phyloP scores from a whole-genome alignment of 2,888 invertebrate species.

The Rhopalosiphum nymphaeae region DNA sequence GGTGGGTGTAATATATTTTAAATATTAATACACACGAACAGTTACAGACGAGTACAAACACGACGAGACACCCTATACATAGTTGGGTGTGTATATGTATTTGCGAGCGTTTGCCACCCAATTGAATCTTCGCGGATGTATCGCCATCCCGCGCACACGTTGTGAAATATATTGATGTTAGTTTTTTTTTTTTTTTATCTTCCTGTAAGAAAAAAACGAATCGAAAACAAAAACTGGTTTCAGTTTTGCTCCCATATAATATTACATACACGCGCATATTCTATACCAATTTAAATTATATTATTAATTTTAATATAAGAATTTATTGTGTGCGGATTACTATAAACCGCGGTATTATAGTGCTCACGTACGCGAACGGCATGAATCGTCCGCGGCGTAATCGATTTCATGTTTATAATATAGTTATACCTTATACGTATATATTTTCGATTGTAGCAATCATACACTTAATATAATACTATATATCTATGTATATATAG shows the following conservation, averaged over 20 bases:
- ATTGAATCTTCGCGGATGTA: background rate
- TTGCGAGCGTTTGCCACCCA: background rate
- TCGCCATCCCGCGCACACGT: background rate
- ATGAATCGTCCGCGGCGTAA: background rate
- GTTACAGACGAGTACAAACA: background rate
- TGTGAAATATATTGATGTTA: background rate
- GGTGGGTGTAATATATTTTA: background rate
- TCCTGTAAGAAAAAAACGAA: background rate
- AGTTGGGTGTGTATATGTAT: background rate
- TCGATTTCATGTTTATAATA: background rate
- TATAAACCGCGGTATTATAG: background rate
- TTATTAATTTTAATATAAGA: background rate
- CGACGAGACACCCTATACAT: background rate
- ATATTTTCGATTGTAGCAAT: background rate
- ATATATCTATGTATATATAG: background rate
- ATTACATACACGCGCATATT: background rate
- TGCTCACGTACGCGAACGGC: background rate
- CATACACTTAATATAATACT: background rate
- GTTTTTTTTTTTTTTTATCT: conserved; percentile 3
- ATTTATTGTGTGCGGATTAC: background rate
- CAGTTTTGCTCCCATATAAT: background rate
- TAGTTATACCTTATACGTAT: background rate
- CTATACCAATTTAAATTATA: background rate
- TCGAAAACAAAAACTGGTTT: conserved; percentile 2
- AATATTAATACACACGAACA: background rate